Base-by-base conservation (phyloP, 2,113 vertebrate species). In the Brienomyrus longianalis region DNA sequence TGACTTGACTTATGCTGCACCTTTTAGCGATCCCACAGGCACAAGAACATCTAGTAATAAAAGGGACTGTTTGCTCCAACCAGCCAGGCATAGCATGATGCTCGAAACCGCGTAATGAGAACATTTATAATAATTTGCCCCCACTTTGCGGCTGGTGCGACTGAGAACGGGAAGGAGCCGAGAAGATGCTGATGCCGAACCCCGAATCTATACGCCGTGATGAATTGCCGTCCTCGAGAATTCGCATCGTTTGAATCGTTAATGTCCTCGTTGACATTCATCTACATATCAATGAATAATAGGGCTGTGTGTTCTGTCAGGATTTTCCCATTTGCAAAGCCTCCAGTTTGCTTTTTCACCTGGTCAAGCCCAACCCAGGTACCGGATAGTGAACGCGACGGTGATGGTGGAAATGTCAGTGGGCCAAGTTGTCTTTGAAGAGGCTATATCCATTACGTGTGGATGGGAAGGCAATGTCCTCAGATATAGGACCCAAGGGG, bases 111-210 rank as follows among this genome's bases (percentile, higher is more conserved):
- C 21, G 19, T 52, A 62, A 88, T 45, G 87, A 62, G 56, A 66
- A 88, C 87, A 88, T 88, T 88, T 17, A 62, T 88, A 88, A 88
- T 39, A 88, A 88, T 88, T 66, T 66, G 35, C 87, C 23, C 86
- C 27, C 9, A 43, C 35, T 51, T 88, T 35, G 39, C 56, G 3
- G 56, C 87, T 88, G 35, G 19, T 6, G 19, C 8, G 27, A 19
- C 51, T 15, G n/a, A 31, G 43, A n/a, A 15, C 1, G 7, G 3
- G 54, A 56, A 10, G 35, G 9, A 31, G 1, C 17, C 1, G 3
- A 66, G 23, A 48, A 66, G 87, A 59, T 45, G 86, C 35, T 88
- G 52, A 66, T 19, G 8, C 39, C 5, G 56, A 21, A 45, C 3
- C 17, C 56, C 0, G 31, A 23, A 66, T 59, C 56, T 13, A 62